These are phyloP conservation scores for Erpetoichthys calabaricus DNA, from an alignment of 2,797 vertebrate genomes.

Conservation along the genomic window DNA sequence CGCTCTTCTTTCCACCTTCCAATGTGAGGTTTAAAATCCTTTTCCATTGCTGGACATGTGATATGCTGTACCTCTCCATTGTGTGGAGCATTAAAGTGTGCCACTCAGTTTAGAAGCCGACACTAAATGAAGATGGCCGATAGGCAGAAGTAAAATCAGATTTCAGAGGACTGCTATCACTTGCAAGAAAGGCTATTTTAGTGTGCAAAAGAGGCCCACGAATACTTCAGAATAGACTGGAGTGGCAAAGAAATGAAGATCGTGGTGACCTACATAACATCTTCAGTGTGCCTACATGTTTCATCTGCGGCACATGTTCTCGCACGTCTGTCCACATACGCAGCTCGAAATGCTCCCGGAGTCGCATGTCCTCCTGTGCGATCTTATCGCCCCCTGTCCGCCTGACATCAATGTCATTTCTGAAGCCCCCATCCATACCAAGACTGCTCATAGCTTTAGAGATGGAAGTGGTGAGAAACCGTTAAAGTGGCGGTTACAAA, in stretches of 20 bases:
- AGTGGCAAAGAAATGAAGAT: not conserved
- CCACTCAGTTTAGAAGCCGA: too few species aligned
- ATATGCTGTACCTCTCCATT: too few species aligned
- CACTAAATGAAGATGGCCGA: too few species aligned
- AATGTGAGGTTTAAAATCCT: too few species aligned
- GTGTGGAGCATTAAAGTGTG: too few species aligned
- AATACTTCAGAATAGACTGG: too few species aligned
- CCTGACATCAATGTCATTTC: slow-evolving; percentile 44
- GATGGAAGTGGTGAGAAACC: slow-evolving; percentile 85
- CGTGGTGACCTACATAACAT: slow-evolving; percentile 1
- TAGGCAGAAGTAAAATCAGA: too few species aligned
- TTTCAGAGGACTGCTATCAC: too few species aligned
- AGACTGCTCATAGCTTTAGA: slow-evolving; percentile 29
- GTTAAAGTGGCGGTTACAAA: slow-evolving; percentile 79
- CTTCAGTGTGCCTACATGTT: slow-evolving; percentile 21
- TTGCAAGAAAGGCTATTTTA: too few species aligned
- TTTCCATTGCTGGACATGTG: too few species aligned
- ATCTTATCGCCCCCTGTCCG: slow-evolving; percentile 55
- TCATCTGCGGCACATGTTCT: slow-evolving; percentile 10
- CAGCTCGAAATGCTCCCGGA: slow-evolving; percentile 21
- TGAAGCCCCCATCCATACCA: slow-evolving; percentile 27
- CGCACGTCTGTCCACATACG: slow-evolving; percentile 15
- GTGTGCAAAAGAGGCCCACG: too few species aligned
- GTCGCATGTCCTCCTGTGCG: slow-evolving; percentile 39
- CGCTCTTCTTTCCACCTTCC: too few species aligned